Evolutionary conservation across 2,888 invertebrate genomes (phyloP).

Genomic region (Pyralis farinalis): DNA sequence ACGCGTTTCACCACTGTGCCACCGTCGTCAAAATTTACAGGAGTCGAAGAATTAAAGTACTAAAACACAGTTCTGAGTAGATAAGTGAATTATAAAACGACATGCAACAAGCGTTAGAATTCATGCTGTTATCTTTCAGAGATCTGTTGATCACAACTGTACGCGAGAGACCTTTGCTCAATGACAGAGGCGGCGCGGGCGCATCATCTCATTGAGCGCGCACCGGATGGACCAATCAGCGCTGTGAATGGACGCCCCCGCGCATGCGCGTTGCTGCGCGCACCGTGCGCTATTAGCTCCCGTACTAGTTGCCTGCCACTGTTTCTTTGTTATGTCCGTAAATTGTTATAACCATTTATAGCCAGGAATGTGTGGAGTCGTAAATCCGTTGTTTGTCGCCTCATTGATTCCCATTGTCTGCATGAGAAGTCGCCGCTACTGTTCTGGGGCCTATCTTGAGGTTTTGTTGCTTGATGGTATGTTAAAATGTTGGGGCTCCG

Average conservation of each 20-base stretch:
- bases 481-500: neutral
- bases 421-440: conserved; percentile 45
- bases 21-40: no score
- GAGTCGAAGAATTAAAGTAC: no score
- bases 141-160: conserved; percentile 64
- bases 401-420: conserved; percentile 60
- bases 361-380: conserved; percentile 60
- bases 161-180: conserved; percentile 78
- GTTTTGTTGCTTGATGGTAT: neutral
- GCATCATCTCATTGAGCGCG: conserved; percentile 79
- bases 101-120: conserved; percentile 13
- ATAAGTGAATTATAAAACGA: no score
- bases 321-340: conserved; percentile 71
- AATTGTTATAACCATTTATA: conserved; percentile 74
- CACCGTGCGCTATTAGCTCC: conserved; percentile 63
- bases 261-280: conserved; percentile 50
- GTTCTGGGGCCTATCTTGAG: conserved; percentile 12
- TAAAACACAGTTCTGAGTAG: no score
- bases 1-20: no score
- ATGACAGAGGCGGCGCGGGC: conserved; percentile 70
- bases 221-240: conserved; percentile 81
- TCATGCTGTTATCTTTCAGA: conserved; percentile 38
- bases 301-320: conserved; percentile 49
- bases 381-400: conserved; percentile 58
- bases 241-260: conserved; percentile 79